Conservation (phyloP, 1,140 invertebrate species). For the Ridgeia piscesae region DNA sequence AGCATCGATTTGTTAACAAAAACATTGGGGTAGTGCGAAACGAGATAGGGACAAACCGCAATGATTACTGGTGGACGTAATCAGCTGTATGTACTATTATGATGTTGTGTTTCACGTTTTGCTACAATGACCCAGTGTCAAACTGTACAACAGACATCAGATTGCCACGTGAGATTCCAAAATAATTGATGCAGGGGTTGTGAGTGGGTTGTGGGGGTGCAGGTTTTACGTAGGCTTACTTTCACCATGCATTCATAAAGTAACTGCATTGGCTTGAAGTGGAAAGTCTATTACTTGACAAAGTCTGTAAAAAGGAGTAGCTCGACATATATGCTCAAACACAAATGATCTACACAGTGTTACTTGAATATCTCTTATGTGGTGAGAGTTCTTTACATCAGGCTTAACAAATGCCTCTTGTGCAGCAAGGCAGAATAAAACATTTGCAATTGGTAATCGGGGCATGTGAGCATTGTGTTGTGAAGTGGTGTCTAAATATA, state of each 20-base stretch:
- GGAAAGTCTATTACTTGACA: background rate
- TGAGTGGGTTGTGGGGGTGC: too few relatives aligned
- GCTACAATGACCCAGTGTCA: background rate
- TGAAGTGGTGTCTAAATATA: background rate
- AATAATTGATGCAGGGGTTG: background rate
- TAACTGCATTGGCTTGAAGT: background rate
- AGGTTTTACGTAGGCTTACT: background rate
- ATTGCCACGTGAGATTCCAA: background rate
- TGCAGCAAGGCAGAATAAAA: background rate
- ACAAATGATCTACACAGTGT: background rate
- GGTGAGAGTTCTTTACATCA: background rate
- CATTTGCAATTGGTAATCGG: background rate
- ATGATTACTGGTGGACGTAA: background rate
- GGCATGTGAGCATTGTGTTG: background rate
- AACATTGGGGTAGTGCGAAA: background rate
- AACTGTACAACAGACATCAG: background rate
- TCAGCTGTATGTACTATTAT: background rate
- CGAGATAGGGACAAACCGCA: background rate
- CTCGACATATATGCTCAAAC: background rate
- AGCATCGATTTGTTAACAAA: conserved; percentile 5
- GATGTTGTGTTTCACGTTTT: background rate
- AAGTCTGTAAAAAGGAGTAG: background rate
- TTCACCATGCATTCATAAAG: background rate
- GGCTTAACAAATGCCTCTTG: background rate
- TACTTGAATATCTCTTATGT: background rate